These are phyloP conservation scores for Drymodes brunneopygia DNA, from an alignment of 2,113 vertebrate genomes.

Conservation along the genomic window DNA sequence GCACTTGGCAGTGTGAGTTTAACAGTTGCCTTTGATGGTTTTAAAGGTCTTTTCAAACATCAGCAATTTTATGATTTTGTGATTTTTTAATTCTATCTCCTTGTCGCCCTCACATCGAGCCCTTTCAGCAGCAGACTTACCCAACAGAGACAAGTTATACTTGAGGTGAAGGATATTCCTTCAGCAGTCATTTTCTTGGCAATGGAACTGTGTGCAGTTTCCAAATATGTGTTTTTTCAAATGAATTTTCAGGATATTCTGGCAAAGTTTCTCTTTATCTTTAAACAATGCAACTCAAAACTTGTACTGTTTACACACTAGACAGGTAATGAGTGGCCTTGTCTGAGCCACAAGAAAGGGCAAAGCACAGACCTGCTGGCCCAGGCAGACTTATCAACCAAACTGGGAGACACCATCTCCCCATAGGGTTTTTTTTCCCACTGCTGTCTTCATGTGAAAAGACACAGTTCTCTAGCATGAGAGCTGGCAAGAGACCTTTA, in stretches of 20 bases:
- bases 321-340: neutral
- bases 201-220: fast-evolving
- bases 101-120: neutral
- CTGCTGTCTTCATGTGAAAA: neutral
- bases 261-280: neutral
- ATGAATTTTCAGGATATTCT: neutral
- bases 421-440: neutral
- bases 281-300: neutral
- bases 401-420: neutral
- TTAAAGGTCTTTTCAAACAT: neutral
- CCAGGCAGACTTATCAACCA: neutral
- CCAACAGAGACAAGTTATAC: neutral
- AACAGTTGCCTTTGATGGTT: neutral
- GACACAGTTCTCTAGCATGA: neutral
- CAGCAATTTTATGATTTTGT: neutral
- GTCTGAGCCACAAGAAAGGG: neutral
- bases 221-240: neutral
- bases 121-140: neutral
- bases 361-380: neutral
- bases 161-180: neutral
- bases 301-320: neutral
- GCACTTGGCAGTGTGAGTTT: neutral
- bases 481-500: neutral
- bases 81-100: neutral
- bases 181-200: neutral